Conservation (phyloP, 2,113 vertebrate species). For the Tragelaphus scriptus region DNA sequence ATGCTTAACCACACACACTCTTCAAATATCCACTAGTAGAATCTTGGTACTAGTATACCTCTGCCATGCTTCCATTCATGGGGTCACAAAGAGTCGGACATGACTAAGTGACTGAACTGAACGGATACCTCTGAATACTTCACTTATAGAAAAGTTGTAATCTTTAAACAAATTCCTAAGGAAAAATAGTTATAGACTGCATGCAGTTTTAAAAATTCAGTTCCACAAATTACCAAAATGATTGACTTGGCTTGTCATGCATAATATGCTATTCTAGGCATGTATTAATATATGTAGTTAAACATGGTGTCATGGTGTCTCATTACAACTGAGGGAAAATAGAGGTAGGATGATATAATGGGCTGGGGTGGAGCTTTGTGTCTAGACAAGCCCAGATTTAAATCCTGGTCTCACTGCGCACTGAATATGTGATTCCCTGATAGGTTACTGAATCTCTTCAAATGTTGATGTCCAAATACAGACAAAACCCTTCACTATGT, state of each 20-base stretch:
- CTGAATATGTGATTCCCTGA: not conserved
- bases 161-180: not conserved
- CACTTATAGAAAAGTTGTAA: not conserved
- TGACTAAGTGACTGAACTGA: too few species aligned
- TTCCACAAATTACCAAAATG: not conserved
- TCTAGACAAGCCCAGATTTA: not conserved
- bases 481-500: not conserved
- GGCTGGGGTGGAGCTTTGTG: not conserved
- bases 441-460: not conserved
- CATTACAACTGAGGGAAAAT: not conserved
- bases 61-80: not conserved
- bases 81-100: too few species aligned
- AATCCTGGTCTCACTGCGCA: not conserved
- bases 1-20: not conserved
- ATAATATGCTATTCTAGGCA: not conserved
- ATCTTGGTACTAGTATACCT: not conserved
- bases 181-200: not conserved
- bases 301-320: not conserved
- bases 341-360: not conserved
- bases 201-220: not conserved
- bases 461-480: not conserved
- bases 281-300: not conserved
- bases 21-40: not conserved
- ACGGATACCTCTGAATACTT: not conserved
- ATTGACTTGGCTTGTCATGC: not conserved